Evolutionary conservation across 1,140 invertebrate genomes (phyloP).

Genomic region (Lordiphosa clarofinis): DNA sequence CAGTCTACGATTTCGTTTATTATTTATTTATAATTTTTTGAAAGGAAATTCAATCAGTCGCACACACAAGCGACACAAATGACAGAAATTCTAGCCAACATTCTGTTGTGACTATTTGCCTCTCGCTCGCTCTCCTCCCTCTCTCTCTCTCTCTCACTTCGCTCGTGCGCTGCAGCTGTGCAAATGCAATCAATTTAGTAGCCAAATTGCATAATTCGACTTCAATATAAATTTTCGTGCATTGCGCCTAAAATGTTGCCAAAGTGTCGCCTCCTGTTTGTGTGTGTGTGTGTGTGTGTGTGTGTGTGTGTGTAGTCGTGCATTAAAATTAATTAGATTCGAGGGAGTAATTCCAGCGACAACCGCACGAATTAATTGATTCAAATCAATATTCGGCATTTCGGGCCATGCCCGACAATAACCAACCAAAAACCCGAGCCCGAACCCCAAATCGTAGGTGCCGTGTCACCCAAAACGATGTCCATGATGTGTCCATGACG

Average conservation of each 20-base stretch:
- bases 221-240: slow-evolving; percentile 71
- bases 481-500: slow-evolving; percentile 18
- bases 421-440: slow-evolving; percentile 31
- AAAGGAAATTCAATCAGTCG: slow-evolving; percentile 45
- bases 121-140: too few species aligned
- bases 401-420: slow-evolving; percentile 36
- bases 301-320: slow-evolving; percentile 63
- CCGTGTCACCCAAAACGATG: background rate
- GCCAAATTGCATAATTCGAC: slow-evolving; percentile 77
- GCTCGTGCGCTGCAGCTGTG: slow-evolving; percentile 43
- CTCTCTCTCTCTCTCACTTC: slow-evolving; percentile 4
- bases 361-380: slow-evolving; percentile 80
- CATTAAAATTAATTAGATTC: slow-evolving; percentile 80
- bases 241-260: slow-evolving; percentile 70
- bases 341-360: slow-evolving; percentile 78
- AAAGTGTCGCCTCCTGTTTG: slow-evolving; percentile 60
- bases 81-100: background rate
- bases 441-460: slow-evolving; percentile 18
- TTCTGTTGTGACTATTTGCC: background rate
- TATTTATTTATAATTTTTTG: slow-evolving; percentile 50
- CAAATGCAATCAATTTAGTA: slow-evolving; percentile 78
- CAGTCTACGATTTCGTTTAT: slow-evolving; percentile 4
- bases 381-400: slow-evolving; percentile 80
- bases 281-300: slow-evolving; percentile 14
- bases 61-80: slow-evolving; percentile 2